Conservation (phyloP, 2,888 invertebrate species). For the Toxonevra muliebris region DNA sequence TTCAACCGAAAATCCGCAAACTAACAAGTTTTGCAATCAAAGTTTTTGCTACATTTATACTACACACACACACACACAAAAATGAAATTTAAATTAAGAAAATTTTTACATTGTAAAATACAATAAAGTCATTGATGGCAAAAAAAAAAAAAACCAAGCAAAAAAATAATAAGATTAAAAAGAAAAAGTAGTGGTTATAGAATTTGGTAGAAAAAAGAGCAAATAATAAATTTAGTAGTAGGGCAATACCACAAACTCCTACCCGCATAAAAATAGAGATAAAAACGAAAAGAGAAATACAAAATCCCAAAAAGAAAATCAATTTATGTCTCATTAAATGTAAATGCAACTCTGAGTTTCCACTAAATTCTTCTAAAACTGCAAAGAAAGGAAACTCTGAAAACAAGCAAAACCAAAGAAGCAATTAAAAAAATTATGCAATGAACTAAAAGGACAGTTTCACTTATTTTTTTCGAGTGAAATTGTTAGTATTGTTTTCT, state of each 20-base stretch:
- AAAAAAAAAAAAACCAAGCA: not conserved
- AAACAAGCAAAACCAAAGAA: too few species aligned
- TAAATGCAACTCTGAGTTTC: conserved; percentile 5
- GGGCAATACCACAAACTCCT: not conserved
- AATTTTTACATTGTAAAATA: not conserved
- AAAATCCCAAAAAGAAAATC: conserved; percentile 19
- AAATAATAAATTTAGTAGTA: not conserved
- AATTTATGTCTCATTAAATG: conserved; percentile 28
- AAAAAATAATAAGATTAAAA: conserved; percentile 3
- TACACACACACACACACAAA: not conserved
- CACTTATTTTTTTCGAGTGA: too few species aligned
- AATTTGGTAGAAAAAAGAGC: too few species aligned
- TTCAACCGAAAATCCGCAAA: conserved; percentile 35
- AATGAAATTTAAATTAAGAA: conserved; percentile 1
- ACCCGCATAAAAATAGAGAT: not conserved
- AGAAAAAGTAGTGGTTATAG: not conserved
- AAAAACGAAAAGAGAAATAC: not conserved
- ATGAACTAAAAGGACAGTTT: too few species aligned
- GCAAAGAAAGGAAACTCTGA: too few species aligned
- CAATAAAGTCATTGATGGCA: not conserved
- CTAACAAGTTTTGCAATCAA: conserved; percentile 42
- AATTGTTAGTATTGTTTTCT: too few species aligned
- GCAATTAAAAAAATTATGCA: too few species aligned
- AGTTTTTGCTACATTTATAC: conserved; percentile 29
- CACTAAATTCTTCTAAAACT: not conserved